Base-by-base conservation (phyloP, 1,140 invertebrate species). In the Aphis gossypii region DNA sequence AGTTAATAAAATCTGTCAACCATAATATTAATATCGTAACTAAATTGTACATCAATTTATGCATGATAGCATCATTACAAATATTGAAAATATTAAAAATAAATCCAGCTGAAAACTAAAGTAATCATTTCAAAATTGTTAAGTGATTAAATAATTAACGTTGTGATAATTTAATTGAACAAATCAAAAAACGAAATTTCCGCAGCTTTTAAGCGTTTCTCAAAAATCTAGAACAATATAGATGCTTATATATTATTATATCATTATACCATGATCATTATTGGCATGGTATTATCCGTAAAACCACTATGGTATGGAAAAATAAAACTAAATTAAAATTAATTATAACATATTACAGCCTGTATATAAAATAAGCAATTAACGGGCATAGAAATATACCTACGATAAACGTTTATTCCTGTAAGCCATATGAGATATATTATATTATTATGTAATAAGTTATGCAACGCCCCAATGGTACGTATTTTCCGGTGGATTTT, bases 1-100 rank as follows among this genome's bases (percentile, higher is more conserved):
- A 83, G 35, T 83, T 83, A 83, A 23, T 38, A 83, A 83, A 83
- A 83, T 83, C 82, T 35, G 82, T 38, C 82, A 83, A 83, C 82
- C n/a, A 83, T 83, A 83, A 83, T 83, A 83, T 41, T 38, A 76
- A 76, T 11, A 76, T 76, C 60, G 60, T 76, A 76, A 76, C 60
- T 76, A 76, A 68, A 68, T 68, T 68, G 25, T 68, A 68, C 60
- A 68, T 68, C 60, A 68, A 68, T 68, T 30, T 68, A 68, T n/a
- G n/a, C 4, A 30, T 68, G 3, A n/a, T 68, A 68, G 9, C 11
- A 18, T 51, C 18, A 51, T 18, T n/a, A 68, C n/a, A 14, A 60
- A 60, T 30, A 60, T 68, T 68, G 11, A 68, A 68, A 68, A 68
- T 68, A 30, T n/a, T n/a, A 4, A n/a, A n/a, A 68, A 68, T 4